These are phyloP conservation scores for Drosophila pseudoobscura DNA, from an alignment of 1,140 invertebrate species.

Conservation along the genomic window DNA sequence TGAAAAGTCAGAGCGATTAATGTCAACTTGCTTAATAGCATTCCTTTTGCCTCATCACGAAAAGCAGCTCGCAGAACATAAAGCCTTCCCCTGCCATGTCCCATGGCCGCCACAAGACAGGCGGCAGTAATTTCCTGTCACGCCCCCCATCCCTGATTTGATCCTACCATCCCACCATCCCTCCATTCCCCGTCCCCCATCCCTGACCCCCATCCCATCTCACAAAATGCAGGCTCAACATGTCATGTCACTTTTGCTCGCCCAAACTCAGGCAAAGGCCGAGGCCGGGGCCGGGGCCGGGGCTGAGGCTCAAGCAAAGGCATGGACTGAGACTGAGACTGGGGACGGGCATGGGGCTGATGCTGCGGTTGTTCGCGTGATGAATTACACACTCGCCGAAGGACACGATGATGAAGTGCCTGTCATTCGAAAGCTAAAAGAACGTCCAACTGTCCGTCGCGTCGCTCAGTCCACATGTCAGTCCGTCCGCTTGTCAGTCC, in stretches of 20 bases:
- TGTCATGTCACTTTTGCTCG: slow-evolving; percentile 62
- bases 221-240: slow-evolving; percentile 72
- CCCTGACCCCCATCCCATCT: slow-evolving; percentile 18
- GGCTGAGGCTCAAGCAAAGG: background rate
- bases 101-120: slow-evolving; percentile 20
- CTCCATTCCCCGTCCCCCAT: no score
- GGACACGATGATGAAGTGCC: slow-evolving; percentile 81
- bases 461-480: background rate
- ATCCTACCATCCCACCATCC: background rate
- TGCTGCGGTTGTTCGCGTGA: slow-evolving; percentile 78
- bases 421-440: slow-evolving; percentile 78
- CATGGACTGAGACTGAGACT: no score
- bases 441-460: slow-evolving; percentile 67
- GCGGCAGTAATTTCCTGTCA: slow-evolving; percentile 57
- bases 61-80: slow-evolving; percentile 60
- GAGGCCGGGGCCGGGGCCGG: background rate
- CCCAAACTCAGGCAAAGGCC: slow-evolving; percentile 4
- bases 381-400: slow-evolving; percentile 81
- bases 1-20: slow-evolving; percentile 76
- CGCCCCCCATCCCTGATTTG: background rate
- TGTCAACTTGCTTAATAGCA: slow-evolving; percentile 81
- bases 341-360: slow-evolving; percentile 8
- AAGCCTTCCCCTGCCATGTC: slow-evolving; percentile 36
- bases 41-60: slow-evolving; percentile 61
- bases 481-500: background rate